Evolutionary conservation across 2,113 vertebrate species (phyloP).

Genomic region (Labrus mixtus): DNA sequence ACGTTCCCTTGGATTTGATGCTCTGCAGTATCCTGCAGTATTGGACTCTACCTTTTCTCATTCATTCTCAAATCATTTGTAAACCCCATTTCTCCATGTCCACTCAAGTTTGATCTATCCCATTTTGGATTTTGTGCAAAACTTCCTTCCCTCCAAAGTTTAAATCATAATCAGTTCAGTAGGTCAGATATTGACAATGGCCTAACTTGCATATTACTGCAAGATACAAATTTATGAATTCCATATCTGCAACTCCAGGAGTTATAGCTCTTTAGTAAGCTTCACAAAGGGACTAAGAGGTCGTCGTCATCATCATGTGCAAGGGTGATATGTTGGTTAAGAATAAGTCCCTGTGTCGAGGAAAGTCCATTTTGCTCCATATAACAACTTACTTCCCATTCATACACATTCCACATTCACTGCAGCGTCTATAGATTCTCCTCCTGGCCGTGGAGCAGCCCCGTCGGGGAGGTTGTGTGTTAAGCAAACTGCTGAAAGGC

Average conservation of each 20-base stretch:
- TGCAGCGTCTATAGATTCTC: slow-evolving; percentile 9
- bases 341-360: background rate
- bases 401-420: slow-evolving; percentile 6
- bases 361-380: background rate
- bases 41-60: too few species aligned
- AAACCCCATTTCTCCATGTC: too few species aligned
- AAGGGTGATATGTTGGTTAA: background rate
- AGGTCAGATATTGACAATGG: slow-evolving; percentile 27
- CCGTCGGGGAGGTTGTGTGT: slow-evolving; percentile 37
- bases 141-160: slow-evolving; percentile 1
- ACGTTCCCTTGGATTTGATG: too few species aligned
- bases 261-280: too few species aligned
- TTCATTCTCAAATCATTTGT: too few species aligned
- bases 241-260: background rate
- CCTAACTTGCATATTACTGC: slow-evolving; percentile 28
- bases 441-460: slow-evolving; percentile 33
- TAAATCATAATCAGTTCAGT: slow-evolving; percentile 37
- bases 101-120: background rate
- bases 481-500: slow-evolving; percentile 64
- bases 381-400: background rate
- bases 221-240: slow-evolving; percentile 10
- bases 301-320: too few species aligned
- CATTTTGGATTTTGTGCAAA: slow-evolving; percentile 17
- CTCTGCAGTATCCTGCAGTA: too few species aligned
- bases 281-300: too few species aligned